Percentiles rank a stretch among this genome's conserved stretches.
phyloP scores from a whole-genome alignment of 1,140 invertebrate genomes.

The Prorops nasuta region DNA sequence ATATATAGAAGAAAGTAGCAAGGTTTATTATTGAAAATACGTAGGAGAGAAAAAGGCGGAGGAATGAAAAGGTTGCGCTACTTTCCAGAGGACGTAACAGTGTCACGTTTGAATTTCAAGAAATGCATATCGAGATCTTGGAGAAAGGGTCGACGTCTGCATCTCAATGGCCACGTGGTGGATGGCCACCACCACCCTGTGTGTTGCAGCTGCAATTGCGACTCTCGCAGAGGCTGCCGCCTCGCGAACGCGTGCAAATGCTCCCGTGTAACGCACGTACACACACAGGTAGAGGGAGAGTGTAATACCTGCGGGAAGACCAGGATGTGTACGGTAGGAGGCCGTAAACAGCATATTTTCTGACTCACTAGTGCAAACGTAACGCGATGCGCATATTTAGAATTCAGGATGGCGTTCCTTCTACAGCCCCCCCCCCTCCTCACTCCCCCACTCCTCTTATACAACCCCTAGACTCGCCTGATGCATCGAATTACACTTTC shows the following conservation, averaged over 20 bases:
- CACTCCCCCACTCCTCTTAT: background rate
- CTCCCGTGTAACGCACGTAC: background rate
- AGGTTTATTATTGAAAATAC: too few species aligned
- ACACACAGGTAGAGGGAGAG: too few species aligned
- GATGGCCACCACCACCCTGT: too few species aligned
- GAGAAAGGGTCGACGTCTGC: conserved; percentile 9
- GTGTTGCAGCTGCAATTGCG: too few species aligned
- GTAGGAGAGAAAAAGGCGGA: too few species aligned
- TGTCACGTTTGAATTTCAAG: conserved; percentile 1
- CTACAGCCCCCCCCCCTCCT: conserved; percentile 12
- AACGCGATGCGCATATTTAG: conserved; percentile 37
- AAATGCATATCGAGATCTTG: background rate
- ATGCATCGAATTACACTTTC: conserved; percentile 19
- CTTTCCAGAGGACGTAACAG: too few species aligned
- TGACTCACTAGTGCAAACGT: conserved; percentile 38
- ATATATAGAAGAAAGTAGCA: too few species aligned
- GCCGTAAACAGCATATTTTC: conserved; percentile 44
- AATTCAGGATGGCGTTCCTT: conserved; percentile 28
- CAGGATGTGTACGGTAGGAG: background rate
- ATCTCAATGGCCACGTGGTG: conserved; percentile 14
- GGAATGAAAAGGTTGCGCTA: too few species aligned
- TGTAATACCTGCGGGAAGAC: too few species aligned
- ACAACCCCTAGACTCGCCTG: background rate
- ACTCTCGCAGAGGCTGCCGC: too few species aligned
- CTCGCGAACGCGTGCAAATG: too few species aligned